These are phyloP conservation scores for Daphoenositta chrysoptera DNA, from an alignment of 2,113 vertebrate species.

Conservation along the genomic window DNA sequence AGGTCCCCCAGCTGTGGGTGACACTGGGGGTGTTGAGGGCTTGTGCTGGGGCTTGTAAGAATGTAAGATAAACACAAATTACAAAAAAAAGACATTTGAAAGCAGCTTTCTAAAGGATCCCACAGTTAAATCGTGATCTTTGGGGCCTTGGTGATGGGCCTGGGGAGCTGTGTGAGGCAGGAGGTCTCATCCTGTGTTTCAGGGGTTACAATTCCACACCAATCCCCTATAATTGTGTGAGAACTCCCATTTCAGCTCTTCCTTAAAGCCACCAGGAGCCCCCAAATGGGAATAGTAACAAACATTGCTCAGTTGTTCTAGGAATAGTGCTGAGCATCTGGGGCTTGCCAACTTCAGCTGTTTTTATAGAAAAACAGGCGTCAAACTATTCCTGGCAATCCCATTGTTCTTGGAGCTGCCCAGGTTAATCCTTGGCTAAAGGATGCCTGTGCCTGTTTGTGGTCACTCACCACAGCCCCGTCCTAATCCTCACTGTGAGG, in stretches of 20 bases:
- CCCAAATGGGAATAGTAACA: not conserved
- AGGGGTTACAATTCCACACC: not conserved
- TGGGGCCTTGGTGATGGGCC: not conserved
- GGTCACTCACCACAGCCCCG: not conserved
- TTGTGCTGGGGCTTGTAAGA: not conserved
- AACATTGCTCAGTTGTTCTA: not conserved
- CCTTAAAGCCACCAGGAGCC: not conserved
- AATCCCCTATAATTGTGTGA: fast-evolving
- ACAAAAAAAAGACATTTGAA: fast-evolving
- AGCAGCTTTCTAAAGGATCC: not conserved
- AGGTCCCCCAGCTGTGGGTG: not conserved
- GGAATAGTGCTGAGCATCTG: not conserved
- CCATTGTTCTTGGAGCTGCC: not conserved
- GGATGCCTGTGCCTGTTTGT: not conserved
- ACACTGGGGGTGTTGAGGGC: not conserved
- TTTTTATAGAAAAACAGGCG: not conserved
- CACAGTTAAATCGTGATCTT: not conserved
- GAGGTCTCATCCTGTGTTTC: not conserved
- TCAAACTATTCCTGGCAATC: not conserved
- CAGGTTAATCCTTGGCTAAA: not conserved
- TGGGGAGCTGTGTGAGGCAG: not conserved
- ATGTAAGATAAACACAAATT: fast-evolving
- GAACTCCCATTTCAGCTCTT: not conserved
- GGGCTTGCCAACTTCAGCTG: not conserved
- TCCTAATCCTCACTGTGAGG: not conserved